Conservation (phyloP, 2,888 invertebrate species). For the Chalcosyrphus nemorum region DNA sequence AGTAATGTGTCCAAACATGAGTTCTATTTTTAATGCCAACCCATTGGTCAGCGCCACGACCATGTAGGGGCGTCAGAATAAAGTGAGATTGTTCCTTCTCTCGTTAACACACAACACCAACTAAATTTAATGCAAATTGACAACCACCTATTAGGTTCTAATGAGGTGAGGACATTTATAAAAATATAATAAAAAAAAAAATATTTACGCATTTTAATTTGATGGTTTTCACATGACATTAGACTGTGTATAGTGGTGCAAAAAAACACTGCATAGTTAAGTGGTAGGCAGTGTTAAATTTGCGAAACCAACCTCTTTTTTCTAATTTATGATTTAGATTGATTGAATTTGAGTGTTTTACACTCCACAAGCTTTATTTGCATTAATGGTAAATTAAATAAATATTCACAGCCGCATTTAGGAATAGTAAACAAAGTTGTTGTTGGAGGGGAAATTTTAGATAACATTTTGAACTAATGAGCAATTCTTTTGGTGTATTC, state of each 20-base stretch:
- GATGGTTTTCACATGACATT: background rate
- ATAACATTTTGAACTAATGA: too few species aligned
- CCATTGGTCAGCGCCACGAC: constrained; percentile 48
- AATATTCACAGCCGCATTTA: background rate
- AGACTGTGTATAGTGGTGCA: constrained; percentile 22
- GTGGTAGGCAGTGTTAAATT: constrained; percentile 16
- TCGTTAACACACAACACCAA: constrained; percentile 59
- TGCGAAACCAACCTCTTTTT: background rate
- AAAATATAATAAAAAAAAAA: constrained; percentile 3
- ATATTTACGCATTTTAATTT: constrained; percentile 39
- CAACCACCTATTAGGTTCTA: constrained; percentile 68
- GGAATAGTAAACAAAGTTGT: too few species aligned
- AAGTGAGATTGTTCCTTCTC: constrained; percentile 36
- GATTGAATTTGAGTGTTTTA: background rate
- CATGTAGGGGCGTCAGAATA: background rate
- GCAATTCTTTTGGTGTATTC: too few species aligned
- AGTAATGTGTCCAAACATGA: constrained; percentile 73
- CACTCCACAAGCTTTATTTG: background rate
- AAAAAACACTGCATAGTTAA: constrained; percentile 5
- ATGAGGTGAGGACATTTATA: constrained; percentile 67
- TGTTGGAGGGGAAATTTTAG: too few species aligned
- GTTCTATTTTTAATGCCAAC: constrained; percentile 56
- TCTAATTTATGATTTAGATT: constrained; percentile 2
- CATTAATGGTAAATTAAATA: background rate
- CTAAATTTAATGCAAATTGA: constrained; percentile 69